These are phyloP conservation scores for Lamellibrachia columna DNA, from an alignment of 2,888 invertebrate species.

Conservation along the genomic window DNA sequence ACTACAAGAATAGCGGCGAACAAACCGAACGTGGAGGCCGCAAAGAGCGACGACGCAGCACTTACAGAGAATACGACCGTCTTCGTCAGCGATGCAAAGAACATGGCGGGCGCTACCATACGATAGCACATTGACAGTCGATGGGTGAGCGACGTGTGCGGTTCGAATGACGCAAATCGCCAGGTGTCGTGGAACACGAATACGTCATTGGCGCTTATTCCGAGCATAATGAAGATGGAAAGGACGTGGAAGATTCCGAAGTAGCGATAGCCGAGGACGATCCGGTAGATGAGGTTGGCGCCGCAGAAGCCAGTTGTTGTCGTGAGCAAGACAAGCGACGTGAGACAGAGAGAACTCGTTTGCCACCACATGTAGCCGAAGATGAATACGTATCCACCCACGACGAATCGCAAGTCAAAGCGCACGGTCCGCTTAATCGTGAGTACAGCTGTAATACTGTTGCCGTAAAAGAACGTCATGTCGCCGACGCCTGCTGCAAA, in stretches of 20 bases:
- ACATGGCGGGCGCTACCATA: constrained; percentile 55
- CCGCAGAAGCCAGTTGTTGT: constrained; percentile 41
- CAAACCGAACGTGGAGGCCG: constrained; percentile 54
- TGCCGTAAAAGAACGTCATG: constrained; percentile 33
- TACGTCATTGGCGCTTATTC: constrained; percentile 46
- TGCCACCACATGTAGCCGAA: constrained; percentile 40
- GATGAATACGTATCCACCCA: constrained; percentile 44
- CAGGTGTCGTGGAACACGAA: constrained; percentile 44
- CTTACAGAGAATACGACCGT: constrained; percentile 57
- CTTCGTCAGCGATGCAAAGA: constrained; percentile 60
- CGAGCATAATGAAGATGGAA: constrained; percentile 44
- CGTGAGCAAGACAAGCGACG: constrained; percentile 38
- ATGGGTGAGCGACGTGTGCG: constrained; percentile 42
- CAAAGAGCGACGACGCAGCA: constrained; percentile 54
- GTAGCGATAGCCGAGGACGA: constrained; percentile 39
- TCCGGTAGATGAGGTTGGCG: constrained; percentile 43
- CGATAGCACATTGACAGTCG: constrained; percentile 55
- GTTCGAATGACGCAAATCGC: constrained; percentile 29
- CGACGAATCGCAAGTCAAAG: constrained; percentile 38
- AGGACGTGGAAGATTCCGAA: constrained; percentile 45
- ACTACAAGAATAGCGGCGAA: constrained; percentile 56
- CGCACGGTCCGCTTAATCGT: constrained; percentile 31
- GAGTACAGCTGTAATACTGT: constrained; percentile 27
- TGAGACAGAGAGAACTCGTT: constrained; percentile 43
- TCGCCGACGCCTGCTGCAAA: constrained; percentile 17